Conservation (phyloP, 1,140 invertebrate genomes). For the Achatina immaculata region DNA sequence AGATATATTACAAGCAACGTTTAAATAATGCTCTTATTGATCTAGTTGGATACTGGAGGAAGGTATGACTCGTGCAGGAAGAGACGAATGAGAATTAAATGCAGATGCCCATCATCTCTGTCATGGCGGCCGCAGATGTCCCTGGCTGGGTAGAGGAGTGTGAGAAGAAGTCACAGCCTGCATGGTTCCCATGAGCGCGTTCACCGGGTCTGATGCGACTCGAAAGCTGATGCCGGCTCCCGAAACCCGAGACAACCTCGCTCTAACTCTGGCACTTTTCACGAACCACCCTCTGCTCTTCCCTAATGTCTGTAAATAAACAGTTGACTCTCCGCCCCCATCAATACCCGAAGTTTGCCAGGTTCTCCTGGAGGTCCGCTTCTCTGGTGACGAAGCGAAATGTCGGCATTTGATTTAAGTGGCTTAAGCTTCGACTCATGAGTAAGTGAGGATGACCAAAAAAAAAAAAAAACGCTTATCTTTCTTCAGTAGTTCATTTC, state of each 20-base stretch:
- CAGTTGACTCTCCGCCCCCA: background rate
- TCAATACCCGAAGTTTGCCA: background rate
- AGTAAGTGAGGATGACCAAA: no score
- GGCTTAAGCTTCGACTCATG: no score
- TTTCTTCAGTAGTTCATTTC: background rate
- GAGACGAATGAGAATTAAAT: no score
- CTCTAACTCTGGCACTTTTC: background rate
- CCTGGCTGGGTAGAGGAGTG: background rate
- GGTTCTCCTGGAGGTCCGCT: background rate
- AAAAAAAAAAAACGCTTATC: conserved; percentile 7
- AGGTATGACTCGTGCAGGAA: no score
- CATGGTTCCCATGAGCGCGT: background rate
- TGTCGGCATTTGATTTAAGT: background rate
- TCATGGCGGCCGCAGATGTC: background rate
- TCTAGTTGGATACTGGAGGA: no score
- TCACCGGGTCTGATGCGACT: conserved; percentile 3
- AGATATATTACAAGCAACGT: no score
- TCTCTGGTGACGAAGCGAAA: background rate
- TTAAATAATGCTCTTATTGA: no score
- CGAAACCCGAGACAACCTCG: conserved; percentile 11
- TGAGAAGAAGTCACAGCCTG: background rate
- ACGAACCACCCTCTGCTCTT: background rate
- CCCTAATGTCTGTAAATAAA: conserved; percentile 27
- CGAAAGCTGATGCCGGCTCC: background rate
- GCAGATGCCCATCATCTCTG: no score